Base-by-base conservation (phyloP, 2,113 vertebrate species). In the Heterochromis multidens region DNA sequence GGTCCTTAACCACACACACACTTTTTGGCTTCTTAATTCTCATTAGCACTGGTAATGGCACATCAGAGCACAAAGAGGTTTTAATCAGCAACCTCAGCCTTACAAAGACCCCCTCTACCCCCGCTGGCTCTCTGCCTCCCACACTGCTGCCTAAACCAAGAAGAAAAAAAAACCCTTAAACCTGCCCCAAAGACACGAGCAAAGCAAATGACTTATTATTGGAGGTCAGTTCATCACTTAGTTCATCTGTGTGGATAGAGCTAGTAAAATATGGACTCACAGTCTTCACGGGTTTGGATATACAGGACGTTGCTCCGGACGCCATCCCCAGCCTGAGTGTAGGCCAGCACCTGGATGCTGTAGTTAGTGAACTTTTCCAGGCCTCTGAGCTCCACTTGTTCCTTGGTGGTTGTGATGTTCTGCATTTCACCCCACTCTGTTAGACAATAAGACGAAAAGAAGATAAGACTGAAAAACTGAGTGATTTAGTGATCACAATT, bases 321-420 rank as follows among this genome's bases (percentile, higher is more conserved):
- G 0, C 98, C 98, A 0, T 99, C 98, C 0, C 99, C 99, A 0
- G 98, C 99, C 95, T 99, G 99, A 0, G 98, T 99, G 94, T 98
- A 99, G 0, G 99, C 99, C 94, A 99, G 93, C 77, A 99, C 98
- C 95, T 99, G 98, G 89, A 99, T 97, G 37, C 98, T 99, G 96
- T 99, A 99, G 95, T 99, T 99, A 86, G 99, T 99, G 96, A 99
- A 99, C 93, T 99, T 99, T 96, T 99, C 98, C 93, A 99, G 95
- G 54, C 97, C 97, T 3, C 95, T 96, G 79, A 99, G 97, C 95
- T 99, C 98, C 90, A 98, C 98, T 11, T 98, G 97, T 92, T 99
- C 97, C 76, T 97, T 96, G 0, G 92, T 97, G 61, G 99, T 99
- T 1, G 99, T 99, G 93, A 99, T 97, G 91, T 99, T 99, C 95